Evolutionary conservation across 2,113 vertebrate genomes (phyloP).

Genomic region (Trematocara zebra): DNA sequence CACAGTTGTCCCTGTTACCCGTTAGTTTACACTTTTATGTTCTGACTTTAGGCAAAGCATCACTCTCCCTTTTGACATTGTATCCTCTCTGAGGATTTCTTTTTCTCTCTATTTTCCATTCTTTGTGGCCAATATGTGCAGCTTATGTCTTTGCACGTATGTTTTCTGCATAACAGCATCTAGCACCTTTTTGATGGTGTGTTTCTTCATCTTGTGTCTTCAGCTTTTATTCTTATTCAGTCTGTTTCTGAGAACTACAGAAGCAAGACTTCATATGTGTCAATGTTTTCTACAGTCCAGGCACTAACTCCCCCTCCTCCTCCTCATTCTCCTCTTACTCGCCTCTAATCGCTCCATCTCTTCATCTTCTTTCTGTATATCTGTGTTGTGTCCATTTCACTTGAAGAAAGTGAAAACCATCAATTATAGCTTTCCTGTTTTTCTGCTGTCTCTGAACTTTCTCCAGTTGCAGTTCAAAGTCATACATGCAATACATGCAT

Average conservation of each 20-base stretch:
- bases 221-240: not conserved
- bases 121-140: not conserved
- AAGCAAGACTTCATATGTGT: not conserved
- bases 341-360: not conserved
- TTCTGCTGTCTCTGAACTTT: not conserved
- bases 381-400: not conserved
- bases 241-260: not conserved
- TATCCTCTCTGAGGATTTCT: not conserved
- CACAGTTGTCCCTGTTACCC: not conserved
- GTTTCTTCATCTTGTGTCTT: not conserved
- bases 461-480: not conserved
- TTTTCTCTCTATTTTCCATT: not conserved
- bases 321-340: not conserved
- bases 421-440: not conserved
- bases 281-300: not conserved
- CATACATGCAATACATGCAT: not conserved
- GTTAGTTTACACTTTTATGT: not conserved
- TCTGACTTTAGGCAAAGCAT: not conserved
- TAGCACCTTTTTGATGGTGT: not conserved
- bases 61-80: not conserved
- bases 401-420: conserved; percentile 8
- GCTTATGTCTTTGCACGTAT: not conserved
- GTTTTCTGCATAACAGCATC: not conserved
- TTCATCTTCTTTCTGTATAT: not conserved
- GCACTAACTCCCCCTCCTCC: not conserved